These are phyloP conservation scores for Botrylloides violaceus DNA, from an alignment of 23 tunicate genomes.

Conservation along the genomic window DNA sequence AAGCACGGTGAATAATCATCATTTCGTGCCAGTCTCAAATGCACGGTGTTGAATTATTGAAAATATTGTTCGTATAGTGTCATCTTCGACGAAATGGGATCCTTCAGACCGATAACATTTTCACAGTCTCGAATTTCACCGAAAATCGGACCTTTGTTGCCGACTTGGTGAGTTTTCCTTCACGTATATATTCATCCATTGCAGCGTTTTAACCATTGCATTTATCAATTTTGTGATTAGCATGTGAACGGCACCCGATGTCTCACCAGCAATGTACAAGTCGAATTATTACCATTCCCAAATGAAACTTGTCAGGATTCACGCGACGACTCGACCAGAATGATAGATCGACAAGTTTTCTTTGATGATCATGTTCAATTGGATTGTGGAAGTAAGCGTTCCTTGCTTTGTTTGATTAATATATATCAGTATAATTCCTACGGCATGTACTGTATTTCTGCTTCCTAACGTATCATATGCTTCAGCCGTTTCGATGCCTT, in stretches of 20 bases:
- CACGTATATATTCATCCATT: no score
- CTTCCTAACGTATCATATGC: no score
- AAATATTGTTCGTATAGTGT: neutral
- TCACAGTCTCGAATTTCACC: neutral
- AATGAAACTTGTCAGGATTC: neutral
- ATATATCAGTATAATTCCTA: no score
- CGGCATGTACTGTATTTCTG: no score
- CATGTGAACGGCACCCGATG: neutral
- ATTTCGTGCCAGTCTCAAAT: no score
- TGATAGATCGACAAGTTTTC: neutral
- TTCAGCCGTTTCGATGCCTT: no score
- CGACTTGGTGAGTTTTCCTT: neutral
- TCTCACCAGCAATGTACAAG: neutral
- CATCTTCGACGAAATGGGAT: neutral
- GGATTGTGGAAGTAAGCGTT: neutral
- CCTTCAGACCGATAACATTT: neutral
- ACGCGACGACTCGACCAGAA: neutral
- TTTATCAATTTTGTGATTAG: no score
- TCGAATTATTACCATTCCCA: neutral
- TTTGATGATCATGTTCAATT: neutral
- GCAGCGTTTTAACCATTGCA: no score
- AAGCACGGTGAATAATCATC: no score
- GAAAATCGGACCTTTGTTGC: neutral
- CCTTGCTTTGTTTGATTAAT: no score
- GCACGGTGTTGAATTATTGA: neutral